These are phyloP conservation scores for Abrostola tripartita DNA, from an alignment of 2,888 invertebrate genomes.

Conservation along the genomic window DNA sequence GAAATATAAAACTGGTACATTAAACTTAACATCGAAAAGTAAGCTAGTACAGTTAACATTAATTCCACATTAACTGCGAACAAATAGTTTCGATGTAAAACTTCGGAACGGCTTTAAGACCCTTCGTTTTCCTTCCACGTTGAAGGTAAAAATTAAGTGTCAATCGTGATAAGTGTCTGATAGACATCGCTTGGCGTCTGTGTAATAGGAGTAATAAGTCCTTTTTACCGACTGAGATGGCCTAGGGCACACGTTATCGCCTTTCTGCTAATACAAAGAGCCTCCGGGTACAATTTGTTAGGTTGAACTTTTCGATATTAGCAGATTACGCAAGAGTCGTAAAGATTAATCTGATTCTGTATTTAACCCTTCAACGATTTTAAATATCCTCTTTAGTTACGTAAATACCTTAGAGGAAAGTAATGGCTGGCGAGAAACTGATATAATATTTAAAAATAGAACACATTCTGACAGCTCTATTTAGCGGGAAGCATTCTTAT, in stretches of 20 bases:
- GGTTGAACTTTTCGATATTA: not conserved
- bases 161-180: conserved; percentile 15
- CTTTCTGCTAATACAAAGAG: conserved; percentile 5
- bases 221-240: conserved; percentile 8
- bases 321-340: not conserved
- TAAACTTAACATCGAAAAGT: not conserved
- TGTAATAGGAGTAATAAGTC: conserved; percentile 21
- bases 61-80: not conserved
- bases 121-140: not conserved
- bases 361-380: not conserved
- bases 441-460: not conserved
- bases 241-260: conserved; percentile 4
- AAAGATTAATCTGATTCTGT: not conserved
- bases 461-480: not conserved
- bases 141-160: conserved; percentile 5
- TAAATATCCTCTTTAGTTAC: not conserved
- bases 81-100: not conserved
- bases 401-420: not conserved
- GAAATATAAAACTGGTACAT: too few species aligned
- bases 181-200: not conserved
- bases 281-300: not conserved
- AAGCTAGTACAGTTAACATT: not conserved
- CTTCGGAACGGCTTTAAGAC: not conserved
- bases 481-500: not conserved
- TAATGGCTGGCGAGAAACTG: not conserved